Conservation (phyloP, 1,140 invertebrate genomes). For the Sinella curviseta region DNA sequence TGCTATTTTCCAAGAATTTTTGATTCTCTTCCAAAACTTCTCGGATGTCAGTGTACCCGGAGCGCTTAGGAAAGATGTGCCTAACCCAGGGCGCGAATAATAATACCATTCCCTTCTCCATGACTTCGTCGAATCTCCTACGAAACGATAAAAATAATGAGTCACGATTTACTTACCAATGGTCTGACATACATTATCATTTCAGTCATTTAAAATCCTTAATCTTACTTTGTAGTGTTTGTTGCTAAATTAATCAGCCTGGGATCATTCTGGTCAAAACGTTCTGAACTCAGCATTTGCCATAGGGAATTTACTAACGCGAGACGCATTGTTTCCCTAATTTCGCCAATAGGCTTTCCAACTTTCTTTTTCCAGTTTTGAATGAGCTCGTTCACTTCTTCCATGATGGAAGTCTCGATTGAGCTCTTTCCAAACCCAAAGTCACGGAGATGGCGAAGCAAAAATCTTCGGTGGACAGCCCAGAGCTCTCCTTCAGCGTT, state of each 20-base stretch:
- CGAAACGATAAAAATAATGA: background rate
- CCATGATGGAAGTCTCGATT: slow-evolving; percentile 23
- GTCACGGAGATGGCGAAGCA: slow-evolving; percentile 29
- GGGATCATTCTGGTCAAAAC: slow-evolving; percentile 20
- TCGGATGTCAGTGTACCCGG: background rate
- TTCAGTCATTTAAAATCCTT: no score
- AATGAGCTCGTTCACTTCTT: slow-evolving; percentile 17
- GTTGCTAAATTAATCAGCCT: slow-evolving; percentile 3
- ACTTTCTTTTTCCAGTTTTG: background rate
- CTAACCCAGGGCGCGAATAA: slow-evolving; percentile 21
- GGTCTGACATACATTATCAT: no score
- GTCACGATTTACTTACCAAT: background rate
- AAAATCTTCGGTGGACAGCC: slow-evolving; percentile 19
- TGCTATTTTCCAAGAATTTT: background rate
- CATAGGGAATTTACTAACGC: slow-evolving; percentile 28
- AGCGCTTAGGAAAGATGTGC: slow-evolving; percentile 11
- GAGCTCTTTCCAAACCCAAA: slow-evolving; percentile 33
- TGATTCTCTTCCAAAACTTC: background rate
- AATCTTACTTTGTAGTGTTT: background rate
- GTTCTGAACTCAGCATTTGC: background rate
- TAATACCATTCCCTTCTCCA: background rate
- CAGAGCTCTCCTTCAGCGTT: slow-evolving; percentile 11
- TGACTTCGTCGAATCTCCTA: slow-evolving; percentile 18
- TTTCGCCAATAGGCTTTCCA: background rate
- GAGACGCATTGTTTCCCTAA: background rate